A percentile compares a stretch with the other conserved stretches of the same genome.
These are phyloP conservation scores for Stomatorhinus ivindoensis DNA, from an alignment of 2,113 vertebrate genomes.

Conservation along the genomic window DNA sequence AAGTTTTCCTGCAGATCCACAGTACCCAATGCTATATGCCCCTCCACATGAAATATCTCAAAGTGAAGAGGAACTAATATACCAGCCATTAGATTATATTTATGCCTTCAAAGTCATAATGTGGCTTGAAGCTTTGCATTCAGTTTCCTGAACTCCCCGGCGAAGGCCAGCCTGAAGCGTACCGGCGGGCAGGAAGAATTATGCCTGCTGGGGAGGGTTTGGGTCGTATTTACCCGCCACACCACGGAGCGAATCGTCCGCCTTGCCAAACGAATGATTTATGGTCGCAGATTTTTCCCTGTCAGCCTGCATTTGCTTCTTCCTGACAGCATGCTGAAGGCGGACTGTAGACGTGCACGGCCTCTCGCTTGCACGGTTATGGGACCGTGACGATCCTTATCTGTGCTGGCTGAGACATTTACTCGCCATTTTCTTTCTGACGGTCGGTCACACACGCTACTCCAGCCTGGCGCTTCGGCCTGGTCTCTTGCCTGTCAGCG, in stretches of 20 bases:
- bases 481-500: conserved; percentile 19
- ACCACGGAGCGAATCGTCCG: background rate
- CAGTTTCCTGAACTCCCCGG: background rate
- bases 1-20: background rate
- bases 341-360: background rate
- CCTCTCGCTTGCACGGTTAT: conserved; percentile 15
- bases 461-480: background rate
- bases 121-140: background rate
- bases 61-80: background rate
- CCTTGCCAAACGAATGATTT: conserved; percentile 22
- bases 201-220: background rate
- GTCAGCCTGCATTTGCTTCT: conserved; percentile 4
- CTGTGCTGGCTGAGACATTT: background rate
- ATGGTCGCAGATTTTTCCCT: background rate
- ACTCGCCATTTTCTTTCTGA: background rate
- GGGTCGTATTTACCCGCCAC: background rate
- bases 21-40: background rate
- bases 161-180: background rate
- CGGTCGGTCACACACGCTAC: background rate
- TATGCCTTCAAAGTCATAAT: background rate
- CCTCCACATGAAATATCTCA: background rate
- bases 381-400: conserved; percentile 15
- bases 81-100: background rate
- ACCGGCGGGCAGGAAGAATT: background rate
- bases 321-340: background rate